Base-by-base conservation (phyloP, 2,113 vertebrate genomes). In the Pholis gunnellus region DNA sequence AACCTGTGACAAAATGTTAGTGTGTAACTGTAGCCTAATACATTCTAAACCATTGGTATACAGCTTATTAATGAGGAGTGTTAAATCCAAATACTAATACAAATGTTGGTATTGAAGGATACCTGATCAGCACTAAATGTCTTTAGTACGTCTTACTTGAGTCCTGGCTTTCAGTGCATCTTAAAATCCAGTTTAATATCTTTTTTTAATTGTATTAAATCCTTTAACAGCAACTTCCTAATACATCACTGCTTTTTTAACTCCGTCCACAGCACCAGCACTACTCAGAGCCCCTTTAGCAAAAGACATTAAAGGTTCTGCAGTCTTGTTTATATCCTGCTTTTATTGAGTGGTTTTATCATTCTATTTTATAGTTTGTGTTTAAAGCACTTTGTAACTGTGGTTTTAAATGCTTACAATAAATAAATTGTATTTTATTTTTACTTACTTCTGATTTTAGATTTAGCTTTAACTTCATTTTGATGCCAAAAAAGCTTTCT, bases 271-370 rank as follows among this genome's bases (percentile, higher is more conserved):
- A 57, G 66, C 18, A 56, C 5, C 46, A 67, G 46, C 50, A 65
- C 18, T 27, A 48, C 18, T 67, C 18, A 48, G 50, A 40, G 40
- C 15, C 29, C 25, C 60, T 68, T 59, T 18, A 46, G 29, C 20
- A n/a, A 60, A 68, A 67, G 1, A 38, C 22, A 79, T 65, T 69
- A 77, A 52, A 71, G 63, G 20, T 29, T 82, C 42, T 22, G 9
- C 34, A 68, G 25, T 59, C 40, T 75, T 69, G 50, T 81, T 82
- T 64, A 50, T 78, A 40, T 67, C 18, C 48, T 69, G 63, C 27
- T 79, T 82, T 71, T 57, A 80, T 50, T 36, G 31, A 73, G 63
- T 36, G n/a, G 36, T 77, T 83, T 56, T 72, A 74, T 73, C 50
- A 64, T 81, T 73, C n/a, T 0, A 27, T 67, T 84, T 66, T 18